Base-by-base conservation (phyloP, 2,113 vertebrate genomes). In the Lophura nycthemera region DNA sequence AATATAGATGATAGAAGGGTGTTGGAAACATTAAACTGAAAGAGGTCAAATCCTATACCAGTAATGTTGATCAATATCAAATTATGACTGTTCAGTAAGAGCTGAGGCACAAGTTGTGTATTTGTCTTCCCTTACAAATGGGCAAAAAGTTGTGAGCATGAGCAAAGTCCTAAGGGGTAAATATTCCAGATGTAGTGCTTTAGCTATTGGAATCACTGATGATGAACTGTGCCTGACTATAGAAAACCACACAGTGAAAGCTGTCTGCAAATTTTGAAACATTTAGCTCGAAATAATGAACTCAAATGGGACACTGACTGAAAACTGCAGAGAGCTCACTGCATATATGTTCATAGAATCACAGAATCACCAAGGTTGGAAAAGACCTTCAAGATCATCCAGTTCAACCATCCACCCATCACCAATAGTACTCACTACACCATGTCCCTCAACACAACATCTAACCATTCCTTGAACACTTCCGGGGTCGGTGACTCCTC, bases 241-340 rank as follows among this genome's bases (percentile, higher is more conserved):
- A 32, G 13, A 20, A 7, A 32, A 81, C 20, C 38, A 21, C 8
- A 60, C 43, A 84, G 70, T 54, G 56, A 79, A 92, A 54, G 43
- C 71, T 90, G 80, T 63, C 65, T 87, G 48, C 0, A 4, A 50
- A 27, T 66, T 74, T 8, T 43, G 63, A 79, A 77, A 79, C 36
- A 54, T 69, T 72, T 24, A 63, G 67, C 80, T 73, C 48, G 16
- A 42, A 80, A 20, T 1, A 81, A 67, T 48, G 57, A 73, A 32
- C 74, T 78, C 38, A 29, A 70, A 86, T n/a, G 61, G 54, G 86
- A 89, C 77, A 22, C 16, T 89, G 88, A 67, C 80, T 94, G 84
- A 92, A 91, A 85, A 69, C 74, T 76, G 86, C 48, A 60, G 60
- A 82, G 83, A 83, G 57, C 82, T 86, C 72, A 32, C 50, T 63